Percentiles rank a stretch among this genome's conserved stretches.
phyloP scores from a whole-genome alignment of 2,797 vertebrate genomes.

The Lepilemur ruficaudatus region DNA sequence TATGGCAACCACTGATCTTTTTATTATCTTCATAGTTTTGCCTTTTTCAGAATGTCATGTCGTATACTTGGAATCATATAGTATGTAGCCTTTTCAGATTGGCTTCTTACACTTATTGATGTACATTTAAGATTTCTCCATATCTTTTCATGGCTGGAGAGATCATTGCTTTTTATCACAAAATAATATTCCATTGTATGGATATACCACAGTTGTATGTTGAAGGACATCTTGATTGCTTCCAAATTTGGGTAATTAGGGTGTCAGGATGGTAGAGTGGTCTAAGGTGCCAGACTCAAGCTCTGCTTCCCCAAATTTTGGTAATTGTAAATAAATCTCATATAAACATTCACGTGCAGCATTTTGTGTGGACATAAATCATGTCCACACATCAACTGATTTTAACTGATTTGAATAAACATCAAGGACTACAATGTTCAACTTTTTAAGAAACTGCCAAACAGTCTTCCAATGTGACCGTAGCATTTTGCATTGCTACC shows the following conservation, averaged over 20 bases:
- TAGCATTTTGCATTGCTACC: neutral
- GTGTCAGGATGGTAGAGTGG: no score
- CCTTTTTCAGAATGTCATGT: neutral
- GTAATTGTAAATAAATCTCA: neutral
- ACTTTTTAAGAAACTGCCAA: neutral
- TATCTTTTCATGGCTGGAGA: neutral
- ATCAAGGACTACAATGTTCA: neutral
- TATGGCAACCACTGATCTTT: neutral
- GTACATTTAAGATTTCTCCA: neutral
- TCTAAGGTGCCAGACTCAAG: no score
- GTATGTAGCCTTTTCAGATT: neutral
- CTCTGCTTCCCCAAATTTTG: neutral
- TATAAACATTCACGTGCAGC: neutral
- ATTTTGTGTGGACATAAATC: neutral
- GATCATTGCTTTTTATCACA: neutral
- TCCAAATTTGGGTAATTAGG: neutral
- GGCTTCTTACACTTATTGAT: neutral
- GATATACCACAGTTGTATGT: neutral
- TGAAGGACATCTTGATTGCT: neutral
- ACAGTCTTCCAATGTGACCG: neutral
- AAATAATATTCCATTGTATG: neutral
- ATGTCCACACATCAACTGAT: neutral
- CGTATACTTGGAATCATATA: neutral
- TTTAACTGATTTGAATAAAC: neutral
- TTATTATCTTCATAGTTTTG: neutral